Conservation (phyloP, 2,113 vertebrate genomes). For the Galbula dea region DNA sequence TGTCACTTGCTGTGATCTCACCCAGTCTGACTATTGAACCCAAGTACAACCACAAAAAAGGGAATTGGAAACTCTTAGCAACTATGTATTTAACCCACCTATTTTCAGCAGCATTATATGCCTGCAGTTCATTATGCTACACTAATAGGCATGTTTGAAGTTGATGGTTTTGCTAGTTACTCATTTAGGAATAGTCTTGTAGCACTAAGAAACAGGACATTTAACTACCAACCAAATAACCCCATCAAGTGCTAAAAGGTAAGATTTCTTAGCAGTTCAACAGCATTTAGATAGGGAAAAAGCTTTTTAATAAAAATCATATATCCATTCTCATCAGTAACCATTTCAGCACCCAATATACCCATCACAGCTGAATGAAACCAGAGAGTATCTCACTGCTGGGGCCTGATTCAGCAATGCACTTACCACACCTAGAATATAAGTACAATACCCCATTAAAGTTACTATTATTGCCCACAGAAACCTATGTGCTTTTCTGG, state of each 20-base stretch:
- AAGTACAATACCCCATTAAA: neutral
- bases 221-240: constrained; percentile 52
- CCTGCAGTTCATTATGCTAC: constrained; percentile 45
- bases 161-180: constrained; percentile 34
- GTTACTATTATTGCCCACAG: neutral
- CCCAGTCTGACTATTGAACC: constrained; percentile 27
- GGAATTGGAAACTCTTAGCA: constrained; percentile 16
- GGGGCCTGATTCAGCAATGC: neutral
- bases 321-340: constrained; percentile 30
- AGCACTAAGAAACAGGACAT: constrained; percentile 15
- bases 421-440: neutral
- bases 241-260: constrained; percentile 48
- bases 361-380: neutral
- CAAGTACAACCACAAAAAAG: neutral
- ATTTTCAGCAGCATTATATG: constrained; percentile 6
- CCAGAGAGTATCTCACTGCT: neutral
- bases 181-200: constrained; percentile 37
- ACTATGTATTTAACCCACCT: neutral
- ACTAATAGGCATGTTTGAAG: constrained; percentile 41
- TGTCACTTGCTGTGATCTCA: constrained; percentile 53
- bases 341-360: neutral
- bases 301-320: constrained; percentile 43
- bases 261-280: constrained; percentile 63
- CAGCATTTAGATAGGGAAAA: neutral
- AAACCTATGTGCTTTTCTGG: neutral